Base-by-base conservation (phyloP, 2,797 vertebrate genomes). In the Myripristis murdjan region DNA sequence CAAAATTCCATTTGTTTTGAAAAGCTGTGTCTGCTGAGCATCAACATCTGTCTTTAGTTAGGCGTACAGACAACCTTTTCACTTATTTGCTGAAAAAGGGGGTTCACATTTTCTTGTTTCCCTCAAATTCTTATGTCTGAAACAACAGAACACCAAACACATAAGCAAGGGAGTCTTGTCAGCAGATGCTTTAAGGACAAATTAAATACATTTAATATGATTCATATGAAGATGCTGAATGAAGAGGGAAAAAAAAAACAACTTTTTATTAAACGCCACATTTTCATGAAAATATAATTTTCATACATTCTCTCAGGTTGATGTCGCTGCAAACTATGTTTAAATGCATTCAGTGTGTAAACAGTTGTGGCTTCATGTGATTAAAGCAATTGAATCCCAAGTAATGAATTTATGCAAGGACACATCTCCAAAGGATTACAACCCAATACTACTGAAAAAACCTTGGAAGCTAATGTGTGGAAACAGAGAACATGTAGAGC, bases 31-130 rank as follows among this genome's bases (percentile, higher is more conserved):
- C 89, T 93, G 89, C 83, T 80, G 81, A 89, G 77, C 87, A 87
- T 91, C 87, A 89, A 86, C 90, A 92, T 92, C 90, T 92, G 91
- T 89, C 90, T 93, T 91, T 87, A 84, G 86, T 94, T 93, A 91
- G 77, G 80, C 91, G 86, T 64, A 87, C 87, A 93, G 89, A 90
- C 91, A 89, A 91, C 88, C 87, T 89, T 91, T 92, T 92, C 85
- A 91, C 90, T 91, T 89, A 90, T 87, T 91, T 84, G 85, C 85
- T 62, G 84, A 28, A 67, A 91, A 86, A 83, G 33, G 64, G 70
- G 77, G 82, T 68, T 55, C 60, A 53, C 62, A 75, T 80, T 90
- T 92, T 92, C 89, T 90, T 88, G 90, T 89, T 87, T 91, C 88
- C 89, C 85, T 82, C 80, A 83, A 92, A 92, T 90, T 91, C 86